Evolutionary conservation across 2,797 vertebrate genomes (phyloP).

Genomic region (Epinephelus coioides): DNA sequence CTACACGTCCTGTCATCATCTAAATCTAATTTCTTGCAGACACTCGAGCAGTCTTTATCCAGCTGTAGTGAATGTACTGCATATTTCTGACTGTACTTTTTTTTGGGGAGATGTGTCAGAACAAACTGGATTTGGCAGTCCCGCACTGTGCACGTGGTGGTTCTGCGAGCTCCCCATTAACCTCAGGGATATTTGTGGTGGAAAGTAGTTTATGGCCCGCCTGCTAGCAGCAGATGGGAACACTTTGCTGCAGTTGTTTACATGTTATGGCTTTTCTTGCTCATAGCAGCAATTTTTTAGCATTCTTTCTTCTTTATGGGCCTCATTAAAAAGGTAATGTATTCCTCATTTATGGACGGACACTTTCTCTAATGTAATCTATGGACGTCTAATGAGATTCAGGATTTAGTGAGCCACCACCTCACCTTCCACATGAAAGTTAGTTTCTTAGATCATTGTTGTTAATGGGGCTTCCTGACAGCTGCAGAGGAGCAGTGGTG

Average conservation of each 20-base stretch:
- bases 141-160: conserved; percentile 53
- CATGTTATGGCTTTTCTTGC: conserved; percentile 76
- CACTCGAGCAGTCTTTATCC: conserved; percentile 16
- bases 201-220: conserved; percentile 71
- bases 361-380: conserved; percentile 53
- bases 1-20: conserved; percentile 23
- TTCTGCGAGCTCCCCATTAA: conserved; percentile 74
- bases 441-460: conserved; percentile 18
- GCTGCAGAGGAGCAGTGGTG: conserved; percentile 11
- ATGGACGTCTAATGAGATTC: conserved; percentile 53
- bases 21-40: conserved; percentile 32
- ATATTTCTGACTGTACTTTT: conserved; percentile 53
- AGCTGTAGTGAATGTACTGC: conserved; percentile 19
- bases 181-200: conserved; percentile 79
- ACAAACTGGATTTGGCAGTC: conserved; percentile 67
- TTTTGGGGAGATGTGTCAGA: conserved; percentile 55
- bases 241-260: conserved; percentile 81
- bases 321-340: conserved; percentile 67
- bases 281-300: conserved; percentile 70
- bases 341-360: conserved; percentile 60
- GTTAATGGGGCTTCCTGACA: conserved; percentile 17
- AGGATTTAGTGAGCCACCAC: conserved; percentile 22
- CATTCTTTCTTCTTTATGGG: conserved; percentile 55
- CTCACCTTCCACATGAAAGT: conserved; percentile 16
- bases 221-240: conserved; percentile 82